A percentile compares a stretch with the other conserved stretches of the same genome.
phyloP scores from a whole-genome alignment of 2,113 vertebrate species.

The Arenaria interpres region DNA sequence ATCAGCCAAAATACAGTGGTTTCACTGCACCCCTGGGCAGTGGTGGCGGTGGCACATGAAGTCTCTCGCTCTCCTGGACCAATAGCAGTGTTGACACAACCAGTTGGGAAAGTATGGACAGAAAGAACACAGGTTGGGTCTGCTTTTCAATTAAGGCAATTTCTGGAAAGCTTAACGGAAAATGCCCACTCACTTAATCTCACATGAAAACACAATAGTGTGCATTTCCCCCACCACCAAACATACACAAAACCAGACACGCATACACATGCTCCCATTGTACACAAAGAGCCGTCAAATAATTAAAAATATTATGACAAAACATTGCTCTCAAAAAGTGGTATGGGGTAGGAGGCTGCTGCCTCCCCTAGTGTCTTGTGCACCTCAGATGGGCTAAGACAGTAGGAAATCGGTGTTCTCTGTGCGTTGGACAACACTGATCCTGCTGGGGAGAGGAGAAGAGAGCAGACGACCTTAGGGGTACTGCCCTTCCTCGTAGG shows the following conservation, averaged over 20 bases:
- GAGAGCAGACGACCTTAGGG: not conserved
- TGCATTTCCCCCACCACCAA: not conserved
- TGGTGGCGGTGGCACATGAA: not conserved
- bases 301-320: not conserved
- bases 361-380: not conserved
- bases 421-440: fast-evolving
- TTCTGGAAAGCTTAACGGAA: not conserved
- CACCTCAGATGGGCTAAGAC: not conserved
- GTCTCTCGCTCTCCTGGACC: not conserved
- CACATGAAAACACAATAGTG: not conserved
- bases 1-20: not conserved
- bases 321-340: not conserved
- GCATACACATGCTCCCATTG: not conserved
- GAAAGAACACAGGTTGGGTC: not conserved
- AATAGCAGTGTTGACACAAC: fast-evolving
- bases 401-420: not conserved
- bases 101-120: not conserved
- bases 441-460: not conserved
- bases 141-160: not conserved
- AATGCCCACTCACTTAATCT: not conserved
- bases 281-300: not conserved
- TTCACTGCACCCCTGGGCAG: not conserved
- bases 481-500: not conserved
- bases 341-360: not conserved
- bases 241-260: not conserved